These are phyloP conservation scores for Coregonus suidteri DNA, from an alignment of 2,797 vertebrate genomes.

Conservation along the genomic window DNA sequence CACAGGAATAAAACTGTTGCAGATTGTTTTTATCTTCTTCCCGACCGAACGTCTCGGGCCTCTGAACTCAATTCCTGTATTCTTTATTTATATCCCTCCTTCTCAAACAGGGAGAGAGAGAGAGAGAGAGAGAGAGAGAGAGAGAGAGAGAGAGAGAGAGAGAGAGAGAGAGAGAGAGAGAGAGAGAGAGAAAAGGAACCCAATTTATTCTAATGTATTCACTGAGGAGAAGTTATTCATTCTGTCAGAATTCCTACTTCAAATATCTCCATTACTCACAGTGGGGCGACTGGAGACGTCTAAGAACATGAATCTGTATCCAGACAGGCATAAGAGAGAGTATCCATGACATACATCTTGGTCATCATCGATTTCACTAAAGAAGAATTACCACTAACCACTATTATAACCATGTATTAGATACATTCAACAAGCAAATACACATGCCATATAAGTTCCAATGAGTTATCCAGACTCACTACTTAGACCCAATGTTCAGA, in stretches of 20 bases:
- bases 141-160: conserved; percentile 12
- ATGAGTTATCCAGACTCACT: not conserved
- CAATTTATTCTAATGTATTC: conserved; percentile 25
- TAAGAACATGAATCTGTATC: not conserved
- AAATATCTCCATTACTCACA: conserved; percentile 18
- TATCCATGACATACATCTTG: not conserved
- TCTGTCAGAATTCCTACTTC: conserved; percentile 23
- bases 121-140: not conserved
- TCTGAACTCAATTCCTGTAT: conserved; percentile 22
- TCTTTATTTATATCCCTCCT: conserved; percentile 14
- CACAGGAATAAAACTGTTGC: conserved; percentile 36
- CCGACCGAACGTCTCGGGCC: not conserved
- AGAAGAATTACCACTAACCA: not conserved
- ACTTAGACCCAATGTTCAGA: too few species aligned
- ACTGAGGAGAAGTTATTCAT: conserved; percentile 14
- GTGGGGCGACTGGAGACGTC: not conserved
- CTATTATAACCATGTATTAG: not conserved
- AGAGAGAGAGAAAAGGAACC: conserved; percentile 38
- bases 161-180: not conserved
- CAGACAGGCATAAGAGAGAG: conserved; percentile 4
- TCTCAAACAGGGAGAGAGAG: not conserved
- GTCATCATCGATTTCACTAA: not conserved
- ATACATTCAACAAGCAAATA: not conserved
- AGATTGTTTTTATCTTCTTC: conserved; percentile 14
- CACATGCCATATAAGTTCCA: not conserved